Evolutionary conservation across 2,797 vertebrate species (phyloP).

Genomic region (Scyliorhinus canicula): DNA sequence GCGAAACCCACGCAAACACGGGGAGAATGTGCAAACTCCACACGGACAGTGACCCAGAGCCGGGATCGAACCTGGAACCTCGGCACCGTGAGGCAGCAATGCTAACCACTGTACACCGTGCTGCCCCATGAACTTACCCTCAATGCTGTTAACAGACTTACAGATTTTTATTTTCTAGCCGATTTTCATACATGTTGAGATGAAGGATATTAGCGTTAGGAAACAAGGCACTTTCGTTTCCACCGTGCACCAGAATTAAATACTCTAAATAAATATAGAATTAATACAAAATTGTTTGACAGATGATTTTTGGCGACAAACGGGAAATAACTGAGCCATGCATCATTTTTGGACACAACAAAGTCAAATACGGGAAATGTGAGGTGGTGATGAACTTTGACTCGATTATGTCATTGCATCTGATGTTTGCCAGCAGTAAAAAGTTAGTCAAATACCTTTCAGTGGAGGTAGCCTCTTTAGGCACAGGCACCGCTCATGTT

Average conservation of each 20-base stretch:
- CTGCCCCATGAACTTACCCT: not conserved
- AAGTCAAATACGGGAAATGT: not conserved
- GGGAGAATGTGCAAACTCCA: too few species aligned
- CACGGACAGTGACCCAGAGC: too few species aligned
- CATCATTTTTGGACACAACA: not conserved
- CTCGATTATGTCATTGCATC: not conserved
- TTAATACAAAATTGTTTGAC: not conserved
- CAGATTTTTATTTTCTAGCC: not conserved
- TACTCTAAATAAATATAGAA: not conserved
- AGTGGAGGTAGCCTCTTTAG: not conserved
- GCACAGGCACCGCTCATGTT: not conserved
- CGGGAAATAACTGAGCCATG: not conserved
- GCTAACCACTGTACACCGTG: too few species aligned
- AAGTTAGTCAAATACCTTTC: not conserved
- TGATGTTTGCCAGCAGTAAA: not conserved
- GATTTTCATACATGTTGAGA: not conserved
- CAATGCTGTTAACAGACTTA: not conserved
- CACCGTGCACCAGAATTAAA: not conserved
- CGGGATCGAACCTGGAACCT: too few species aligned
- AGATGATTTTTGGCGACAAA: not conserved
- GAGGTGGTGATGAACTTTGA: not conserved
- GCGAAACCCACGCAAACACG: too few species aligned
- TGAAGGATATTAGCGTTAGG: not conserved
- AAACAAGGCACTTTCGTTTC: not conserved
- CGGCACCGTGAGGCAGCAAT: too few species aligned